Percentiles rank a stretch among this genome's conserved stretches.
These are phyloP conservation scores for Nothobranchius furzeri DNA, from an alignment of 2,113 vertebrate species.

Conservation along the genomic window DNA sequence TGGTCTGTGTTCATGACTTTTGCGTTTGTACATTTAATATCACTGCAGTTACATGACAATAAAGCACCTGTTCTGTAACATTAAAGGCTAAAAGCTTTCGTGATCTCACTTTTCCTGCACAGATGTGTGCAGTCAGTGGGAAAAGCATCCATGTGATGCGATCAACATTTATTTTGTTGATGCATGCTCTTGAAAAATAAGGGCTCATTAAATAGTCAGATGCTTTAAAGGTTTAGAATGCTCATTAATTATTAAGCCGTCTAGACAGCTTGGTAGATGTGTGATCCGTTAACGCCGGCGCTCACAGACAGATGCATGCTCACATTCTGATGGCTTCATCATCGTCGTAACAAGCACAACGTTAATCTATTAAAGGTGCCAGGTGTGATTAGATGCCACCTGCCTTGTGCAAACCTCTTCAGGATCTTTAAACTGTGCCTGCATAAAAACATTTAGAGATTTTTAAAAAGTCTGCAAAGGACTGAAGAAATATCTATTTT, in stretches of 20 bases:
- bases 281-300: constrained; percentile 56
- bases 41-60: constrained; percentile 94
- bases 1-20: constrained; percentile 84
- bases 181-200: constrained; percentile 46
- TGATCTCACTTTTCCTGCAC: background rate
- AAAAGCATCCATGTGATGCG: background rate
- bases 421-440: no score
- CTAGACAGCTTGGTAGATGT: constrained; percentile 69
- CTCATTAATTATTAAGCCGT: constrained; percentile 71
- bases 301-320: constrained; percentile 16
- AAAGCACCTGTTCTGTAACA: constrained; percentile 92
- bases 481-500: no score
- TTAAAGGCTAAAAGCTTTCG: background rate
- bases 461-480: no score
- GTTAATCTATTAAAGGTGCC: background rate
- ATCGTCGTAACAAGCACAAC: background rate
- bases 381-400: no score
- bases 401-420: no score
- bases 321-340: background rate
- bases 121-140: background rate
- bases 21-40: constrained; percentile 99
- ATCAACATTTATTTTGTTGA: constrained; percentile 16
- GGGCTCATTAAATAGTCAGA: constrained; percentile 69
- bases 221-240: constrained; percentile 64
- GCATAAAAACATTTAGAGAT: no score